A percentile compares a stretch with the other conserved stretches of the same genome.
Evolutionary conservation across 2,113 vertebrate species (phyloP).

Genomic region (Hylia prasina): DNA sequence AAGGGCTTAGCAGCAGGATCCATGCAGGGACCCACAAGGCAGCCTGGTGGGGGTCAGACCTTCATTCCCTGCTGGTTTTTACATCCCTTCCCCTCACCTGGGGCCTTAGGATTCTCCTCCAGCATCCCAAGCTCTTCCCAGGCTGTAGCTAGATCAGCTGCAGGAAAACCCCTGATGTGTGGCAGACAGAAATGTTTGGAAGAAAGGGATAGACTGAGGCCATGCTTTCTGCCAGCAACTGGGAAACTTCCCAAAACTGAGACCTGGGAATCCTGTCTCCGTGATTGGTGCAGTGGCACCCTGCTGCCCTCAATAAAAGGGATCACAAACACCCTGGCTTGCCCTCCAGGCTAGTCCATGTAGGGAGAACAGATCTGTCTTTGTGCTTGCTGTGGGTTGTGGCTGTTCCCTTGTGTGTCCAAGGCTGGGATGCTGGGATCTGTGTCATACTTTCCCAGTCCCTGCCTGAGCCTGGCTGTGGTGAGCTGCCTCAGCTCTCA

Average conservation of each 20-base stretch:
- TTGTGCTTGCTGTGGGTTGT: background rate
- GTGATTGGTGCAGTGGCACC: background rate
- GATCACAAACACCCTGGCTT: background rate
- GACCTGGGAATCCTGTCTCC: background rate
- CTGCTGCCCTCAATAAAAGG: background rate
- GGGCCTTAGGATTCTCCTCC: background rate
- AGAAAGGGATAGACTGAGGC: background rate
- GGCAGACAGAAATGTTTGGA: background rate
- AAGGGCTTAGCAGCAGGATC: slow-evolving; percentile 1
- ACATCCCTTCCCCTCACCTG: background rate
- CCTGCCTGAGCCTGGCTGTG: background rate
- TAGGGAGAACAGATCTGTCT: background rate
- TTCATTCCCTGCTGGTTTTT: background rate
- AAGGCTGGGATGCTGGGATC: background rate
- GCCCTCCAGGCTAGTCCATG: fast-evolving
- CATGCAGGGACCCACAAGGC: fast-evolving
- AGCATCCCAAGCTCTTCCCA: background rate
- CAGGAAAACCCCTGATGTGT: background rate
- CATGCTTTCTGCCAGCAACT: background rate
- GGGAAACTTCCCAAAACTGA: background rate
- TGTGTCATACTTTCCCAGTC: background rate
- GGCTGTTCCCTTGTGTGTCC: background rate
- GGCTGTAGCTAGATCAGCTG: background rate
- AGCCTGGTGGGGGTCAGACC: background rate
- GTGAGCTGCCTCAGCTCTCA: background rate